These are phyloP conservation scores for fruit fly (Drosophila melanogaster) DNA, from an alignment of 1,140 invertebrate genomes.

Conservation along the genomic window Release_6_plus_ISO1_MT NT_037436.4:6267501-6268000, in stretches of 20 bases:
- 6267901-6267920: slow-evolving; percentile 45
- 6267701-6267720: slow-evolving; percentile 53
- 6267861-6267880: slow-evolving; percentile 32
- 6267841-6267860: slow-evolving; percentile 26
- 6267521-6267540: slow-evolving; percentile 45
- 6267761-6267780: slow-evolving; percentile 72
- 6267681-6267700: slow-evolving; percentile 64
- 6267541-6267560: slow-evolving; percentile 46
- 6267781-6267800: slow-evolving; percentile 78
- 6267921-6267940: slow-evolving; percentile 31
- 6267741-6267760: slow-evolving; percentile 30
- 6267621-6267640: slow-evolving; percentile 39
- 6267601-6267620: slow-evolving; percentile 43
- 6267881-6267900: slow-evolving; percentile 81
- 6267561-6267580: slow-evolving; percentile 56
- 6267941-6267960: slow-evolving; percentile 51
- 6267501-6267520: slow-evolving; percentile 43
- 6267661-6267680: slow-evolving; percentile 78
- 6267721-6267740: neutral
- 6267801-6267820: slow-evolving; percentile 27
- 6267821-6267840: slow-evolving; percentile 69
- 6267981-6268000: slow-evolving; percentile 66
- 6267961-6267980: slow-evolving; percentile 75
- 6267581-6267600: slow-evolving; percentile 42
- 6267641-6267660: slow-evolving; percentile 53